These are phyloP conservation scores for Lycaena phlaeas DNA, from an alignment of 2,888 invertebrate genomes.

Conservation along the genomic window DNA sequence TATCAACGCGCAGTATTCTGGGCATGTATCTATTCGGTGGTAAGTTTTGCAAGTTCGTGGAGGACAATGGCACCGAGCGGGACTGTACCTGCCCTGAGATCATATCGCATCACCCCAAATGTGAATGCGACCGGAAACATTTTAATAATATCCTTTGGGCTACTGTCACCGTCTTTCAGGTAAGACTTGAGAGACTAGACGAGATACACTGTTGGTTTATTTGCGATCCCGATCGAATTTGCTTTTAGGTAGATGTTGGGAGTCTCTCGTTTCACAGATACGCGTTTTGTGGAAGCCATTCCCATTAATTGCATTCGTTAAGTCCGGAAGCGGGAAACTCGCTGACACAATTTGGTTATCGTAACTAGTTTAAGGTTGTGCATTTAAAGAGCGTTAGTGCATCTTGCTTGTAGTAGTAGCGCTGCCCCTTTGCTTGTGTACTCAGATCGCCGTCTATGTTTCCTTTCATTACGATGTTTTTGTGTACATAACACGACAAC, in stretches of 20 bases:
- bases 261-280: constrained; percentile 43
- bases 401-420: constrained; percentile 56
- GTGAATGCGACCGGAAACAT: constrained; percentile 98
- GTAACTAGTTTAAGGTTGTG: constrained; percentile 29
- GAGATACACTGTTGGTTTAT: constrained; percentile 12
- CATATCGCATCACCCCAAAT: constrained; percentile 88
- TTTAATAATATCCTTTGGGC: constrained; percentile 99
- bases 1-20: constrained; percentile 84
- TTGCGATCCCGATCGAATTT: constrained; percentile 59
- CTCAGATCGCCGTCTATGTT: constrained; percentile 62
- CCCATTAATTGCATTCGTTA: constrained; percentile 6
- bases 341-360: constrained; percentile 30
- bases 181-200: constrained; percentile 73
- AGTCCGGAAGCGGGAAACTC: constrained; percentile 45
- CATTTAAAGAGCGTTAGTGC: constrained; percentile 57
- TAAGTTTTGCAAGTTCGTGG: constrained; percentile 98
- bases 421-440: constrained; percentile 65
- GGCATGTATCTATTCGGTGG: constrained; percentile 99
- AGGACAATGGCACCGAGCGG: constrained; percentile 85
- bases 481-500: constrained; percentile 57
- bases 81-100: constrained; percentile 96
- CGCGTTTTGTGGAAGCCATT: constrained; percentile 8
- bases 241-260: constrained; percentile 48
- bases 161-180: constrained; percentile 97
- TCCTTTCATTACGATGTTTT: constrained; percentile 49